These are phyloP conservation scores for Octopus bimaculoides DNA, from an alignment of 1,140 invertebrate species.

Conservation along the genomic window DNA sequence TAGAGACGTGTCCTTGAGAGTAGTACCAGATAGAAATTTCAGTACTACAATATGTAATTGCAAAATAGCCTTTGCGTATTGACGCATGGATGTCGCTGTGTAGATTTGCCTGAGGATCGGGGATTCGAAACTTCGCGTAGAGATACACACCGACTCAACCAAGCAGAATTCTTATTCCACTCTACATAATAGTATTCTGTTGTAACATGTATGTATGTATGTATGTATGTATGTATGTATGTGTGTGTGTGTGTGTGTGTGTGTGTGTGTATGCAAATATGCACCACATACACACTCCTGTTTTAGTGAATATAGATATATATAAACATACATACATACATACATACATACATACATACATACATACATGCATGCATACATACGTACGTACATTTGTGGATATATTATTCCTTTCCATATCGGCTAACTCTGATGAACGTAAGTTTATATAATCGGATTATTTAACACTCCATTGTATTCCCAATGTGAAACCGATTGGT, in stretches of 20 bases:
- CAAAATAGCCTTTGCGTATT: no score
- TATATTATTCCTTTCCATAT: not conserved
- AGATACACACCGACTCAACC: no score
- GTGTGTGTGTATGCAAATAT: not conserved
- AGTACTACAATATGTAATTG: no score
- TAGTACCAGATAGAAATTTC: not conserved
- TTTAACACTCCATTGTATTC: no score
- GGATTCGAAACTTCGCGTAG: no score
- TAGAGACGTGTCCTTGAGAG: not conserved
- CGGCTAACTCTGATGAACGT: no score
- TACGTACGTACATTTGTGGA: not conserved
- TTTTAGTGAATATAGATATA: not conserved
- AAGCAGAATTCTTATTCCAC: no score
- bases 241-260: conserved; percentile 12
- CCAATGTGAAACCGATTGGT: no score
- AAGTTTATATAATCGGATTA: no score
- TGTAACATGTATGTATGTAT: not conserved
- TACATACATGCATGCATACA: not conserved
- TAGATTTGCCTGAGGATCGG: no score
- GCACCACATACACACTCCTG: not conserved
- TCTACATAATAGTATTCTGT: no score
- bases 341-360: not conserved
- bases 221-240: conserved; percentile 15
- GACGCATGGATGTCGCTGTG: no score
- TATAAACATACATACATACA: not conserved